phyloP scores from a whole-genome alignment of 2,888 invertebrate genomes.

The Eilema depressum region DNA sequence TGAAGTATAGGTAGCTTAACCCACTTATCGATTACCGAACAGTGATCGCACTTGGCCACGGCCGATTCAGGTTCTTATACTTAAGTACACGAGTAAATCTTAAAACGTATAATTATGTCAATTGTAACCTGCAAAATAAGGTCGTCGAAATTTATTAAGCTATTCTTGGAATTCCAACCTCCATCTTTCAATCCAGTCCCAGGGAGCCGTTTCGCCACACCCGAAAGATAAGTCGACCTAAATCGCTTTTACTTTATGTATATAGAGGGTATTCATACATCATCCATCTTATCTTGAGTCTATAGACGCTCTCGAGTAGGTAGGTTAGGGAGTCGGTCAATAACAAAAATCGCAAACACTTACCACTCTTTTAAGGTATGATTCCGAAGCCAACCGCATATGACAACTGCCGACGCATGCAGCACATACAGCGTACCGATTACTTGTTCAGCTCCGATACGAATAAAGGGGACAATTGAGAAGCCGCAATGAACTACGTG shows the following conservation, averaged over 20 bases:
- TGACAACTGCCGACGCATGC: too few relatives aligned
- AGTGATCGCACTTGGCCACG: background rate
- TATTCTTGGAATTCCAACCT: background rate
- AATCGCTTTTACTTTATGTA: background rate
- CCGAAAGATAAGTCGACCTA: constrained; percentile 9
- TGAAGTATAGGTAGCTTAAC: too few relatives aligned
- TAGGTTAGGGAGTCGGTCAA: too few relatives aligned
- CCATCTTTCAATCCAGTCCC: background rate
- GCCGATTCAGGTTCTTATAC: background rate
- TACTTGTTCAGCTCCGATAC: too few relatives aligned
- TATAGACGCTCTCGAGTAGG: background rate
- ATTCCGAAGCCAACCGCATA: too few relatives aligned
- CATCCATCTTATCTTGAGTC: background rate
- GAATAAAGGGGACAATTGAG: too few relatives aligned
- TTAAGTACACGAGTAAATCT: background rate
- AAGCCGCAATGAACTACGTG: too few relatives aligned
- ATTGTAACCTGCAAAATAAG: background rate
- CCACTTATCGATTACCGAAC: too few relatives aligned
- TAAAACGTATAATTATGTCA: background rate
- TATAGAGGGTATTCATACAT: background rate
- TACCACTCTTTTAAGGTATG: background rate
- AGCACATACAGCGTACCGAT: too few relatives aligned
- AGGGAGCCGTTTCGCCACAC: background rate
- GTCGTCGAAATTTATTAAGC: background rate
- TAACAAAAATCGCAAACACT: background rate